Evolutionary conservation across 2,113 vertebrate species (phyloP).

Genomic region (Silurus meridionalis): DNA sequence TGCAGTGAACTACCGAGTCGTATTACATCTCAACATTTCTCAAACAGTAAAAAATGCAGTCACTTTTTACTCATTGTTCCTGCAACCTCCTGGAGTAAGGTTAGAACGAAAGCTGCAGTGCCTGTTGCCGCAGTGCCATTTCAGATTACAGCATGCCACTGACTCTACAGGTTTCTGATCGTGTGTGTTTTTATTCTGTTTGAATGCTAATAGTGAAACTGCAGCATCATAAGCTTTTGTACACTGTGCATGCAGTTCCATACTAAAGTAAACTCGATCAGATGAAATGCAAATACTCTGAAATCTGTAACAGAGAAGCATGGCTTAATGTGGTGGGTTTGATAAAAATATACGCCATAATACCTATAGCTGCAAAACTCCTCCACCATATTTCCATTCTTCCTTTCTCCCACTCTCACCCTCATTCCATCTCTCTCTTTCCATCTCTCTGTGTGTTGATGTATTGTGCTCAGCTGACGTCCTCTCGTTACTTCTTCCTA

Average conservation of each 20-base stretch:
- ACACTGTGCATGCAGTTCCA: not conserved
- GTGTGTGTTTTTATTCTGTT: not conserved
- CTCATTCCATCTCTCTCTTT: slow-evolving; percentile 20
- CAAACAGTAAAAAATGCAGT: not conserved
- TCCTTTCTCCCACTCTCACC: slow-evolving; percentile 25
- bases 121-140: not conserved
- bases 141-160: not conserved
- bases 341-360: not conserved
- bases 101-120: not conserved
- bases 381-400: slow-evolving; percentile 37
- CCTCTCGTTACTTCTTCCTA: slow-evolving; percentile 60
- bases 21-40: not conserved
- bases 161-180: not conserved
- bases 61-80: not conserved
- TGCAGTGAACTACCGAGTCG: not conserved
- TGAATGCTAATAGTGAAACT: too few relatives aligned
- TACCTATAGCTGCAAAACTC: not conserved
- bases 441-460: slow-evolving; percentile 56
- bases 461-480: slow-evolving; percentile 60
- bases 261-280: slow-evolving; percentile 20
- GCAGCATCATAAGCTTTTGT: not conserved
- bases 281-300: not conserved
- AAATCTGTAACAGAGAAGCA: not conserved
- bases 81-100: not conserved
- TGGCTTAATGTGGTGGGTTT: not conserved